A percentile compares a stretch with the other conserved stretches of the same genome.
Evolutionary conservation across 2,113 vertebrate species (phyloP).

Genomic region (Lanius collurio): DNA sequence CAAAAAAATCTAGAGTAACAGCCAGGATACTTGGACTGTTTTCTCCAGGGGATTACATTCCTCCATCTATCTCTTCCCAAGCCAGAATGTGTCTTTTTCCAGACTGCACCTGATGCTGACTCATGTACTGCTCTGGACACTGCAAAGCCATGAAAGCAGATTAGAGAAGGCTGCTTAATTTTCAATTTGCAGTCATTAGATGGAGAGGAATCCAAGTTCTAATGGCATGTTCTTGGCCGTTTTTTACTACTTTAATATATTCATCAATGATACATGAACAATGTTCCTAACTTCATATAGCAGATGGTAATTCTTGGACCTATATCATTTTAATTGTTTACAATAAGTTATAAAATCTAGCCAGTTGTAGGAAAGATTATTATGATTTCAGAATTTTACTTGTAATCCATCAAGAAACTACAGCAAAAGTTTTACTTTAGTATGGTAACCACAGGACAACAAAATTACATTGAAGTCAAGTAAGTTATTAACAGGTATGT

Average conservation of each 20-base stretch:
- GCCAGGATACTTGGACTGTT: neutral
- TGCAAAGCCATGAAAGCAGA: neutral
- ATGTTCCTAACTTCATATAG: neutral
- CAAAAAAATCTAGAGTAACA: neutral
- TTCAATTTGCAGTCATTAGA: slow-evolving; percentile 24
- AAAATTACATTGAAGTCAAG: neutral
- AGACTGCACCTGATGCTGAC: slow-evolving; percentile 42
- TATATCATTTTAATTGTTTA: neutral
- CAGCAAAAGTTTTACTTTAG: neutral
- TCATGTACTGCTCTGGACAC: neutral
- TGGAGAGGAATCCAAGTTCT: neutral
- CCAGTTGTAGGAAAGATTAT: neutral
- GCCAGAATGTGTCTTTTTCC: neutral
- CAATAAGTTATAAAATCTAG: neutral
- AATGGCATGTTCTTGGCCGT: neutral
- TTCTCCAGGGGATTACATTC: neutral
- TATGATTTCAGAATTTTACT: neutral
- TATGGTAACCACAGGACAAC: neutral
- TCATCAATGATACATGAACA: neutral
- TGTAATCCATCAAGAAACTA: neutral
- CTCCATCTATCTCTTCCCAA: neutral
- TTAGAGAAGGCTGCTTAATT: slow-evolving; percentile 7
- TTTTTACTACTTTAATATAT: neutral
- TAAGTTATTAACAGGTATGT: neutral
- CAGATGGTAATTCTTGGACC: neutral